Conservation (phyloP, 2,888 invertebrate species). For the Eueremaeus valkanovi region DNA sequence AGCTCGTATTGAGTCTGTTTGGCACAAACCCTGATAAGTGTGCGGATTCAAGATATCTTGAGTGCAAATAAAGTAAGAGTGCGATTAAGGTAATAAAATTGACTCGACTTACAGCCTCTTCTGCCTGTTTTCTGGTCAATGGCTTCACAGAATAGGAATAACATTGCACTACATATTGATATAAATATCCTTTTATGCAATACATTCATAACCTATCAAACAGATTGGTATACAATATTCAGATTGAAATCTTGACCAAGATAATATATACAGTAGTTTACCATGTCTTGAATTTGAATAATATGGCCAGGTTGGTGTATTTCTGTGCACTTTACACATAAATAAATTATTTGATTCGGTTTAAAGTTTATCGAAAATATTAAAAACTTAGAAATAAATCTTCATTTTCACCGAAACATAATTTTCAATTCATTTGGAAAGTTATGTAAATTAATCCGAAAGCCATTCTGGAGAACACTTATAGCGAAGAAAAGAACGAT, state of each 20-base stretch:
- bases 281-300: background rate
- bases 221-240: background rate
- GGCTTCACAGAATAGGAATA: background rate
- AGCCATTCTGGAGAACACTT: background rate
- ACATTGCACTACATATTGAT: background rate
- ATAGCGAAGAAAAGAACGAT: background rate
- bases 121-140: background rate
- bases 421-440: background rate
- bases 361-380: too few species aligned
- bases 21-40: conserved; percentile 27
- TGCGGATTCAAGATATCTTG: background rate
- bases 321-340: background rate
- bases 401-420: background rate
- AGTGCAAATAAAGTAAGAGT: background rate
- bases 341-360: too few species aligned
- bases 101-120: background rate
- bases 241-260: background rate
- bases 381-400: background rate
- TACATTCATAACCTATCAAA: background rate
- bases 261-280: background rate
- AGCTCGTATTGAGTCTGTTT: conserved; percentile 29
- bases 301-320: background rate
- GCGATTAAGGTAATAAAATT: background rate
- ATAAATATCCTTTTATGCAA: conserved; percentile 6
- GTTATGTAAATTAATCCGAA: background rate